Conservation (phyloP, 1,140 invertebrate species). For the Rhynchophorus ferrugineus region DNA sequence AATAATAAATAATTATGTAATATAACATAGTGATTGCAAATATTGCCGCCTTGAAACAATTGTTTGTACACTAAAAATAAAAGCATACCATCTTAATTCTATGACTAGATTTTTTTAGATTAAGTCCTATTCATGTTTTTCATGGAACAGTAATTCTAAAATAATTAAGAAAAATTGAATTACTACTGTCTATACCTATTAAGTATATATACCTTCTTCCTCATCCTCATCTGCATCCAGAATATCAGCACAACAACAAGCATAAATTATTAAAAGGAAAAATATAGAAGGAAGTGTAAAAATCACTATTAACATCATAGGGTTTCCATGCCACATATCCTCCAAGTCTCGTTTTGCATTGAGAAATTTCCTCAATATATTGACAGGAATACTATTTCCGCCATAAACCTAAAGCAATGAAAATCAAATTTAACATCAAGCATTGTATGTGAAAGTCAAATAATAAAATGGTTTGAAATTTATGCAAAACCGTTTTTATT, state of each 20-base stretch:
- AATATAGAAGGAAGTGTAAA: conserved; percentile 86
- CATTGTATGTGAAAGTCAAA: not conserved
- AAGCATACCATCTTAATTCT: too few species aligned
- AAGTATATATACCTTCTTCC: conserved; percentile 33
- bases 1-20: too few species aligned
- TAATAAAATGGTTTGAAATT: not conserved
- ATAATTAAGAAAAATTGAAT: too few species aligned
- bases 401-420: conserved; percentile 61
- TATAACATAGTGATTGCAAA: too few species aligned
- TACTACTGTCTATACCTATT: too few species aligned
- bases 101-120: too few species aligned
- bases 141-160: too few species aligned
- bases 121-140: too few species aligned
- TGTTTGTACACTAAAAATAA: too few species aligned
- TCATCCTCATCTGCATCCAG: conserved; percentile 86
- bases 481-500: not conserved
- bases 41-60: too few species aligned
- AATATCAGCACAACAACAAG: conserved; percentile 89
- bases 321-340: conserved; percentile 87
- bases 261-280: conserved; percentile 87
- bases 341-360: conserved; percentile 63
- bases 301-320: conserved; percentile 77
- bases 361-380: conserved; percentile 68
- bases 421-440: not conserved
- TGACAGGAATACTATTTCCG: conserved; percentile 65